Base-by-base conservation (phyloP, 2,797 vertebrate genomes). In the Limosa lapponica region DNA sequence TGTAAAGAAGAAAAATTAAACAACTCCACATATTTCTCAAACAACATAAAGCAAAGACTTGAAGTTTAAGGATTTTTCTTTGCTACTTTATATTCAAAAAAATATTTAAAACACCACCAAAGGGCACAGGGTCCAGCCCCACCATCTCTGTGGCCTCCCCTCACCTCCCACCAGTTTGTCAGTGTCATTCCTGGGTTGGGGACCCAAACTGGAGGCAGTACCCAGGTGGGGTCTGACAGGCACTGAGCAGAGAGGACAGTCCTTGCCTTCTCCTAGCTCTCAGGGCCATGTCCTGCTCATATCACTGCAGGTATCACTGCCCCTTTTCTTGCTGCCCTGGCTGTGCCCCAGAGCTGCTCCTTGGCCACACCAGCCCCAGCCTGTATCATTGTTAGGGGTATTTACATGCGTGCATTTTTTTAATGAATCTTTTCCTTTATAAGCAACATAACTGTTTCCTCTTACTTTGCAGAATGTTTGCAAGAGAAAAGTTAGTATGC, bases 381-480 rank as follows among this genome's bases (percentile, higher is more conserved):
- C 13, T 51, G 6, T 25, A 52, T 14, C 1, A 2, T 3, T 34
- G 51, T 0, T 1, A 70, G 7, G 18, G 6, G 10, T 65, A 65
- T 43, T 91, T 69, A 55, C 13, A 48, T 7, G 16, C 10, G 39
- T 3, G 8, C 9, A 2, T 49, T 27, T 66, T 69, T 28, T 64
- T 1, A 48, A 85, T 46, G 48, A 41, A 44, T 34, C 30, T 46
- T 93, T 64, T 88, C 2, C 61, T 34, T 79, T 90, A 10, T 37
- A 75, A 52, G 32, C 78, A 54, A 49, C 13, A 20, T 36, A 81
- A 55, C 15, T 41, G 34, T 44, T 78, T 55, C 39, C 27, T 57
- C 10, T 70, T 27, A 64, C 24, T 78, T 72, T 48, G 43, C 39
- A 69, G 36, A 71, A 62, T 19, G 74, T 58, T 30, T 36, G n/a